Base-by-base conservation (phyloP, 1,140 invertebrate genomes). In the Cyclina sinensis region DNA sequence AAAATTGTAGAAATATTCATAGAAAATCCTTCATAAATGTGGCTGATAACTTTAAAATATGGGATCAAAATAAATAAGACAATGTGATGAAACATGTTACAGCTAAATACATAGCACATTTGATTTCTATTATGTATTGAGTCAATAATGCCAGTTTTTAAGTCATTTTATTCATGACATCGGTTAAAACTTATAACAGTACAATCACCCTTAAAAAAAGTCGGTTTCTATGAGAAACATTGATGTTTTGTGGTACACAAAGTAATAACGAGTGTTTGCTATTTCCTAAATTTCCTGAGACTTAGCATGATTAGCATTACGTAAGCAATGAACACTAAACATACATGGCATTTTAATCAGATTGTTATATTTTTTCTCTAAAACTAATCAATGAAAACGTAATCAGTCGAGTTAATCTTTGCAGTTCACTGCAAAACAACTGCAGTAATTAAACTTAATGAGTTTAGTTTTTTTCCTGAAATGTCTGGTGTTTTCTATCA, bases 11-110 rank as follows among this genome's bases (percentile, higher is more conserved):
- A n/a, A n/a, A n/a, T n/a, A 18, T 21, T 57, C 54, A 37, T 27
- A 35, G 30, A 70, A 70, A 70, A 70, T 70, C 57, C 57, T 62
- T 62, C 57, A 62, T 27, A 62, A 62, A 27, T 62, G 57, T 27
- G 21, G 24, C 21, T 70, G 65, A 70, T 1, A 70, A 39, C 3
- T 18, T 70, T 70, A 7, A 27, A 11, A n/a, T 27, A 62, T 62
- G 57, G 57, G n/a, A 27, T 62, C 57, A 62, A 70, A 70, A 70
- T 70, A 70, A 70, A 70, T 70, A 70, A 37, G 65, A 37, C 3
- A 5, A 11, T 37, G 37, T 70, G 32, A 37, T 70, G 32, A 70
- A 5, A 57, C n/a, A 62, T 62, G 57, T 62, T 24, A 70, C 30
- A 37, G 32, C 32, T 70, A 70, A 18, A 16, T 30, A 70, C 18